Evolutionary conservation across 2,888 invertebrate genomes (phyloP).

Genomic region (Megastigmus dorsalis): DNA sequence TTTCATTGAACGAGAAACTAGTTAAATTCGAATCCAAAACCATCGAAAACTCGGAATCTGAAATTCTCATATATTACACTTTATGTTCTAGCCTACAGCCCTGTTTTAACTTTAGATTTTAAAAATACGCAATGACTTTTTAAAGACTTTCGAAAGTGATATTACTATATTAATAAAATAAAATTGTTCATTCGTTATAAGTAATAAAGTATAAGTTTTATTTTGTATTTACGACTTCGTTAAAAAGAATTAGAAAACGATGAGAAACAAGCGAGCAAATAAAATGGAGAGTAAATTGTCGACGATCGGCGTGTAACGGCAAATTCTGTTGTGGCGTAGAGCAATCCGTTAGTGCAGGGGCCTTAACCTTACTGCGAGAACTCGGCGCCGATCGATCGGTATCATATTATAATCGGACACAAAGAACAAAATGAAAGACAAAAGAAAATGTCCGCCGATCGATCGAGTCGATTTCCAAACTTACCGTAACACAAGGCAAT

Average conservation of each 20-base stretch:
- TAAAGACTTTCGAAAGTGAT: constrained; percentile 46
- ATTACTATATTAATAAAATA: constrained; percentile 41
- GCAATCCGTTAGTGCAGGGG: constrained; percentile 74
- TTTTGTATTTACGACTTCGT: constrained; percentile 35
- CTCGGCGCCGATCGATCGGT: constrained; percentile 31
- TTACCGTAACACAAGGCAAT: constrained; percentile 74
- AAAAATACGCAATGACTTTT: constrained; percentile 34
- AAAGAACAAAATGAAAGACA: neutral
- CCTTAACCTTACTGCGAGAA: constrained; percentile 73
- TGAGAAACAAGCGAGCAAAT: constrained; percentile 30
- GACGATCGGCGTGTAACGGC: constrained; percentile 32
- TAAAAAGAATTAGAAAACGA: constrained; percentile 42
- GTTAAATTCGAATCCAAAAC: neutral
- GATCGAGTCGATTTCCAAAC: constrained; percentile 40
- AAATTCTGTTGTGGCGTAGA: constrained; percentile 67
- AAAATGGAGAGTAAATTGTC: constrained; percentile 29
- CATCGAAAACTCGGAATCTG: constrained; percentile 6
- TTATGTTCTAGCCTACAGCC: constrained; percentile 4
- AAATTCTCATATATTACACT: neutral
- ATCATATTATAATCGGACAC: constrained; percentile 59
- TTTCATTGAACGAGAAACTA: neutral
- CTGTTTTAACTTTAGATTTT: constrained; percentile 28
- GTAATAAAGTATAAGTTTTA: constrained; percentile 39
- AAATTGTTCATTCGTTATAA: constrained; percentile 44
- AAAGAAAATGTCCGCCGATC: neutral